Evolutionary conservation across 30 jellyfish, hydroid and myxozoan species (phyloP).

Genomic region (Cassiopea andromeda): DNA sequence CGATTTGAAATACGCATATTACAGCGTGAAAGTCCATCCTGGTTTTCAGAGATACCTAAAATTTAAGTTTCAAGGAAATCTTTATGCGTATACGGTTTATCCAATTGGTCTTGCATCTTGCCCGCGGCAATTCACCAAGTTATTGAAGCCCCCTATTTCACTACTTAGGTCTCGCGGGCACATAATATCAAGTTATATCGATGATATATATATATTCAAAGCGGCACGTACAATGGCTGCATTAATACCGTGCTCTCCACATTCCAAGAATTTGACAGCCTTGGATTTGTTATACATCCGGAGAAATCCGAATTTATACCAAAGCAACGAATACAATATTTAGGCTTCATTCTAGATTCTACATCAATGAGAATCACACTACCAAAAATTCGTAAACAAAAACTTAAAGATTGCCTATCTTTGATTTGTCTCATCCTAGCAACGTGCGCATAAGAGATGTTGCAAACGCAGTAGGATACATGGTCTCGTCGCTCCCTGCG

Average conservation of each 20-base stretch:
- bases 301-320: slow-evolving; percentile 52
- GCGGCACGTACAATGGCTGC: slow-evolving; percentile 19
- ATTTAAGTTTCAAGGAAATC: neutral
- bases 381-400: neutral
- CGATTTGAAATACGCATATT: slow-evolving; percentile 67
- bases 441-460: slow-evolving; percentile 37
- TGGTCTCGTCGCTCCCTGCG: slow-evolving; percentile 57
- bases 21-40: slow-evolving; percentile 42
- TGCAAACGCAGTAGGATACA: slow-evolving; percentile 47
- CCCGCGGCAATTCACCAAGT: slow-evolving; percentile 66
- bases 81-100: slow-evolving; percentile 10
- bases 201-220: slow-evolving; percentile 26
- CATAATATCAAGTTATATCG: slow-evolving; percentile 36
- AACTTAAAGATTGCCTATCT: neutral
- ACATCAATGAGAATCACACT: slow-evolving; percentile 34
- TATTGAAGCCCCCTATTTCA: slow-evolving; percentile 42
- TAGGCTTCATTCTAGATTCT: slow-evolving; percentile 37
- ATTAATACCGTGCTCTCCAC: slow-evolving; percentile 4
- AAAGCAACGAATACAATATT: slow-evolving; percentile 15
- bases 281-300: slow-evolving; percentile 62
- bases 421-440: neutral
- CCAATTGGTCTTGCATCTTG: slow-evolving; percentile 60
- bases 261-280: slow-evolving; percentile 15
- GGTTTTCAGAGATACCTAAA: slow-evolving; percentile 36
- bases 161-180: slow-evolving; percentile 22